Conservation (phyloP, 2,797 vertebrate species). For the Artibeus lituratus region DNA sequence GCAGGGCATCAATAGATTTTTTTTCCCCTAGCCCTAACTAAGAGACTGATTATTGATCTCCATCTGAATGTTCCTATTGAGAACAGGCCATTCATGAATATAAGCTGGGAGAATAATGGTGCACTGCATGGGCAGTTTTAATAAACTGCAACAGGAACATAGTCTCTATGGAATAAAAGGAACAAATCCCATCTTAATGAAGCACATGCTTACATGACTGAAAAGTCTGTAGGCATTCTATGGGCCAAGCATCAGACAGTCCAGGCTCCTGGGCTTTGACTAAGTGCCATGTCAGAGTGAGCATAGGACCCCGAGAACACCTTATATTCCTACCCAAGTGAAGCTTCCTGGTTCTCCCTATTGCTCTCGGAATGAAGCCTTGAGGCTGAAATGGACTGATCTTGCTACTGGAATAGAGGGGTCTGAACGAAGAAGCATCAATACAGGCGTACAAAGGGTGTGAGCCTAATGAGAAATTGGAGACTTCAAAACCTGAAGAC, state of each 20-base stretch:
- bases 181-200: conserved; percentile 73
- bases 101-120: conserved; percentile 69
- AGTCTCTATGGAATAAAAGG: conserved; percentile 34
- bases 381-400: not conserved
- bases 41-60: conserved; percentile 72
- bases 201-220: conserved; percentile 31
- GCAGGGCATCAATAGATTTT: conserved; percentile 36
- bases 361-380: not conserved
- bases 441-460: not conserved
- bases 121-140: conserved; percentile 72
- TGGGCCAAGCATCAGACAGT: not conserved
- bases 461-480: not conserved
- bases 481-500: not conserved
- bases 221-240: not conserved
- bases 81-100: conserved; percentile 67
- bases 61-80: conserved; percentile 60
- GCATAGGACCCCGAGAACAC: not conserved
- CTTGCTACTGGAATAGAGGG: not conserved
- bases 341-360: not conserved
- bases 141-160: conserved; percentile 72
- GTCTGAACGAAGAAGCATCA: not conserved
- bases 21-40: conserved; percentile 18
- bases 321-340: not conserved
- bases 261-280: not conserved
- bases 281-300: not conserved